Percentiles rank a stretch among this genome's conserved stretches.
phyloP scores from a whole-genome alignment of 2,113 vertebrate species.

The Osmerus eperlanus region DNA sequence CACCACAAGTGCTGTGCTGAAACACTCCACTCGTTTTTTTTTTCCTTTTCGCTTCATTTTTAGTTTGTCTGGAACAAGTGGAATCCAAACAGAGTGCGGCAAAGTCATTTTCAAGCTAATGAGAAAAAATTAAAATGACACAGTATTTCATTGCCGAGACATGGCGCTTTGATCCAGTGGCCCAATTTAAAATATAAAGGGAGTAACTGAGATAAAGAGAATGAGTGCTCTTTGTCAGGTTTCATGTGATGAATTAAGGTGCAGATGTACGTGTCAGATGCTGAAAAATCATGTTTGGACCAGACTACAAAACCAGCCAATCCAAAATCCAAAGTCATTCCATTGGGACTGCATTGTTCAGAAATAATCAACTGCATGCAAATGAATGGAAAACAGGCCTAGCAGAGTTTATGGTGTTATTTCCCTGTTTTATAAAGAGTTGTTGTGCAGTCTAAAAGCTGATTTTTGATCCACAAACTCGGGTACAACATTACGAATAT shows the following conservation, averaged over 20 bases:
- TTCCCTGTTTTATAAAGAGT: too few relatives aligned
- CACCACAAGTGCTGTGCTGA: neutral
- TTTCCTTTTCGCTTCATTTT: too few relatives aligned
- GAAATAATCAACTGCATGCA: too few relatives aligned
- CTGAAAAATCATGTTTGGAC: neutral
- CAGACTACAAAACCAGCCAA: too few relatives aligned
- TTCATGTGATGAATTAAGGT: slow-evolving; percentile 39
- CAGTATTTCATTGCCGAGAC: slow-evolving; percentile 33
- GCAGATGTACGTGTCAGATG: slow-evolving; percentile 15
- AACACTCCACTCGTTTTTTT: neutral
- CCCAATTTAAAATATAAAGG: slow-evolving; percentile 39
- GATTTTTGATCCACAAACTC: too few relatives aligned
- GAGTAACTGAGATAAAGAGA: slow-evolving; percentile 32
- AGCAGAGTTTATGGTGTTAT: too few relatives aligned
- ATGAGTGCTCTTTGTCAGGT: slow-evolving; percentile 23
- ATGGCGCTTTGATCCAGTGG: slow-evolving; percentile 42
- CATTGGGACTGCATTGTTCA: too few relatives aligned
- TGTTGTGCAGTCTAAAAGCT: too few relatives aligned
- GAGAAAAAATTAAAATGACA: slow-evolving; percentile 46
- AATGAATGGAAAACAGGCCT: too few relatives aligned
- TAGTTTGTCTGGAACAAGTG: slow-evolving; percentile 22
- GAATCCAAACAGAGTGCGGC: slow-evolving; percentile 10
- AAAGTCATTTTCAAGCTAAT: slow-evolving; percentile 48
- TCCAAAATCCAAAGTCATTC: too few relatives aligned
- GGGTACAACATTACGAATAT: too few relatives aligned